phyloP scores from a whole-genome alignment of 2,797 vertebrate genomes.

The Morelia viridis region DNA sequence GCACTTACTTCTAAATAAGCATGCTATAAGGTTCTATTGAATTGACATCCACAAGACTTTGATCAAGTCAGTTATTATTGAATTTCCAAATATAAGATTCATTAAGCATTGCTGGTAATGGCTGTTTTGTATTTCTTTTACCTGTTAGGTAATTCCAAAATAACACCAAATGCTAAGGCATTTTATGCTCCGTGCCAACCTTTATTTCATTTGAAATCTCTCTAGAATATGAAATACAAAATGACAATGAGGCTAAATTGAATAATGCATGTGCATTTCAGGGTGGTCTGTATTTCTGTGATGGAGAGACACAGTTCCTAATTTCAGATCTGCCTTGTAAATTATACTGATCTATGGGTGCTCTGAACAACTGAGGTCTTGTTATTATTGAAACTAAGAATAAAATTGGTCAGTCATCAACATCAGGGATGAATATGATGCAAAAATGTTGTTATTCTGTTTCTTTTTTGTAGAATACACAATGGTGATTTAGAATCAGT shows the following conservation, averaged over 20 bases:
- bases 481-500: not conserved
- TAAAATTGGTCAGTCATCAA: slow-evolving; percentile 33
- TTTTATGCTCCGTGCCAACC: slow-evolving; percentile 40
- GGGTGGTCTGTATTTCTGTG: not conserved
- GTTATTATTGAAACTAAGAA: slow-evolving; percentile 28
- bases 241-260: slow-evolving; percentile 39
- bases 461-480: not conserved
- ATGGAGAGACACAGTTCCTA: slow-evolving; percentile 20
- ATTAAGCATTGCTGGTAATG: slow-evolving; percentile 11
- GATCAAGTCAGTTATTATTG: not conserved
- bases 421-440: not conserved
- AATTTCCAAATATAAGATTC: not conserved
- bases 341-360: slow-evolving; percentile 42
- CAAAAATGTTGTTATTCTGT: not conserved
- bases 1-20: not conserved
- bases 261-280: slow-evolving; percentile 44
- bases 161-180: slow-evolving; percentile 36
- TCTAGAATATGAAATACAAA: slow-evolving; percentile 48
- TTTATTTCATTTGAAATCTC: slow-evolving; percentile 57
- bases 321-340: slow-evolving; percentile 45
- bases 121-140: slow-evolving; percentile 31
- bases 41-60: not conserved
- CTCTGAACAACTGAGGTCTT: slow-evolving; percentile 28
- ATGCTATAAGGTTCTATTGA: not conserved
- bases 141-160: slow-evolving; percentile 45